These are phyloP conservation scores for Campylomormyrus tamandua DNA, from an alignment of 2,113 vertebrate genomes.

Conservation along the genomic window DNA sequence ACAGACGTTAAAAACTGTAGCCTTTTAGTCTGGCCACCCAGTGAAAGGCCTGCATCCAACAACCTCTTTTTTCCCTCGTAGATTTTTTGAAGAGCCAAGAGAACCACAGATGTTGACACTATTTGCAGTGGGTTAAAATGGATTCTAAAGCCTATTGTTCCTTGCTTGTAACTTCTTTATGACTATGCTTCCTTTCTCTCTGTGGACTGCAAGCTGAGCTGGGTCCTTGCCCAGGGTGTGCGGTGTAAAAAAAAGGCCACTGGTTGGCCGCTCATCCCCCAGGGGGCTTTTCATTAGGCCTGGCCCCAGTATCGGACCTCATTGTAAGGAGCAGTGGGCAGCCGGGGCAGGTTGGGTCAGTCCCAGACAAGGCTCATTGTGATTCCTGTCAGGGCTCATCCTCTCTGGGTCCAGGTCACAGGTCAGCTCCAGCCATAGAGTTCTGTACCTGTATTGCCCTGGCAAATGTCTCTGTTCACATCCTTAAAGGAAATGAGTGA, in stretches of 20 bases:
- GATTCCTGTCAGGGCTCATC: constrained; percentile 46
- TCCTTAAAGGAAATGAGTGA: background rate
- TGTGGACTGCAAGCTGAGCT: constrained; percentile 43
- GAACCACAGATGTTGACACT: constrained; percentile 88
- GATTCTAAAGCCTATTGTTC: constrained; percentile 85
- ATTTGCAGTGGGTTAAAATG: constrained; percentile 82
- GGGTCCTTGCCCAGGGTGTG: constrained; percentile 54
- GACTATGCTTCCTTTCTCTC: constrained; percentile 64
- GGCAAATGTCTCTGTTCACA: background rate
- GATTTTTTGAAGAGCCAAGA: constrained; percentile 53
- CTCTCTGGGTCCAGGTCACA: constrained; percentile 60
- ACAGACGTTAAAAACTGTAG: constrained; percentile 71
- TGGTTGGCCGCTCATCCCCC: constrained; percentile 72
- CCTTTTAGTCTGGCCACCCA: constrained; percentile 68
- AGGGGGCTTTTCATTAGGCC: constrained; percentile 71
- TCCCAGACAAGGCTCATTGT: constrained; percentile 60
- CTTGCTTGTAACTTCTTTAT: constrained; percentile 80
- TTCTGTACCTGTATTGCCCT: background rate
- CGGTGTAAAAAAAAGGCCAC: constrained; percentile 67
- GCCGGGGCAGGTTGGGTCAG: constrained; percentile 66
- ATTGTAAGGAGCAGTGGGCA: constrained; percentile 92
- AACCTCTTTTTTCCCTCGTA: constrained; percentile 30
- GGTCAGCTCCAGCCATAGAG: constrained; percentile 56
- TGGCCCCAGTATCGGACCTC: constrained; percentile 60
- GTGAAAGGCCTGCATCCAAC: constrained; percentile 64